Percentiles rank a stretch among this genome's conserved stretches.
Conservation (phyloP, 2,888 invertebrate genomes). For the Dione juno region DNA sequence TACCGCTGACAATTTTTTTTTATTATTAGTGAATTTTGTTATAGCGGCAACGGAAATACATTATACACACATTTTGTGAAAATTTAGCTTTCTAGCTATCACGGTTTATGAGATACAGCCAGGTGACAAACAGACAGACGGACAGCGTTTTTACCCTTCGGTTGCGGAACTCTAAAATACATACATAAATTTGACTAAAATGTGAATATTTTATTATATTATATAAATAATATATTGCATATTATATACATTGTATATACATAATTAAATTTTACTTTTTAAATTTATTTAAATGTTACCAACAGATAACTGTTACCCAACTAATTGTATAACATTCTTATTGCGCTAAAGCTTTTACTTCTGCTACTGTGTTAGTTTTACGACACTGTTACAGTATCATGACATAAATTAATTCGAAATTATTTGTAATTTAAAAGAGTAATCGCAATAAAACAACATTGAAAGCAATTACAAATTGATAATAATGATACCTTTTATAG, state of each 20-base stretch:
- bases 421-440: neutral
- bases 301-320: constrained; percentile 52
- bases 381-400: constrained; percentile 50
- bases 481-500: no score
- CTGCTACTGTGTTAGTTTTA: constrained; percentile 51
- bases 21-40: no score
- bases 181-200: neutral
- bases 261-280: neutral
- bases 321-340: constrained; percentile 61
- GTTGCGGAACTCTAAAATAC: no score
- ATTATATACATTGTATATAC: neutral
- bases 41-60: no score
- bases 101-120: no score
- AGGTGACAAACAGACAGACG: no score
- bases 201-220: neutral
- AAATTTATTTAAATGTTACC: constrained; percentile 34
- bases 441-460: neutral
- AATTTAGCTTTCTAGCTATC: no score
- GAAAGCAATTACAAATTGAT: neutral
- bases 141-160: no score
- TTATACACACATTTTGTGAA: no score
- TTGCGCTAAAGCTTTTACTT: constrained; percentile 59
- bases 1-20: no score
- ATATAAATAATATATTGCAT: neutral
- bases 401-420: constrained; percentile 31